phyloP scores from a whole-genome alignment of 2,113 vertebrate genomes.

The Callorhinus ursinus region DNA sequence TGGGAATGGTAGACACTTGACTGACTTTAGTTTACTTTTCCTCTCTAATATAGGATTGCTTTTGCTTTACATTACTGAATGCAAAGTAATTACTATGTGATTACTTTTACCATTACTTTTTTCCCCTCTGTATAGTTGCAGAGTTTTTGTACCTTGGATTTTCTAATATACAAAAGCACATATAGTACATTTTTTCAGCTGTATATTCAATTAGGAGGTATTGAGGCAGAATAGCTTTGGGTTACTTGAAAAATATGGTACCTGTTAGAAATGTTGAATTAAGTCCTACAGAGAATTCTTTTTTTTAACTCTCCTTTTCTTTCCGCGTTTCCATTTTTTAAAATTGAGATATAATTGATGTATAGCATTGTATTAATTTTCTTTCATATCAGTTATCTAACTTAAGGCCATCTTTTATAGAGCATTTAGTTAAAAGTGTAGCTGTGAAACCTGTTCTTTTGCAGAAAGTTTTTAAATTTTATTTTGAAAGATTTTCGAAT shows the following conservation, averaged over 20 bases:
- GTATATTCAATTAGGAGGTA: not conserved
- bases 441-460: not conserved
- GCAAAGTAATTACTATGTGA: not conserved
- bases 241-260: not conserved
- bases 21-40: slow-evolving; percentile 20
- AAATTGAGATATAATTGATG: not conserved
- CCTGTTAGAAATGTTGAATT: not conserved
- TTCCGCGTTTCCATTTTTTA: not conserved
- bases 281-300: not conserved
- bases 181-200: not conserved
- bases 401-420: not conserved
- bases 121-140: not conserved
- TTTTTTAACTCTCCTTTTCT: not conserved
- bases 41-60: not conserved
- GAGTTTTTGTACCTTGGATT: slow-evolving; percentile 17
- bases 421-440: not conserved
- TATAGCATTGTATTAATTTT: not conserved
- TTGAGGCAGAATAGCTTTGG: not conserved
- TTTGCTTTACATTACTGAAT: not conserved
- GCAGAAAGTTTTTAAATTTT: slow-evolving; percentile 28
- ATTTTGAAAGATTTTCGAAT: slow-evolving; percentile 32
- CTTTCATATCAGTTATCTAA: not conserved
- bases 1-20: not conserved
- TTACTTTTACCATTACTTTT: not conserved
- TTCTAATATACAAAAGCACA: not conserved